phyloP scores from a whole-genome alignment of 2,797 vertebrate species.

The Pipistrellus pipistrellus region DNA sequence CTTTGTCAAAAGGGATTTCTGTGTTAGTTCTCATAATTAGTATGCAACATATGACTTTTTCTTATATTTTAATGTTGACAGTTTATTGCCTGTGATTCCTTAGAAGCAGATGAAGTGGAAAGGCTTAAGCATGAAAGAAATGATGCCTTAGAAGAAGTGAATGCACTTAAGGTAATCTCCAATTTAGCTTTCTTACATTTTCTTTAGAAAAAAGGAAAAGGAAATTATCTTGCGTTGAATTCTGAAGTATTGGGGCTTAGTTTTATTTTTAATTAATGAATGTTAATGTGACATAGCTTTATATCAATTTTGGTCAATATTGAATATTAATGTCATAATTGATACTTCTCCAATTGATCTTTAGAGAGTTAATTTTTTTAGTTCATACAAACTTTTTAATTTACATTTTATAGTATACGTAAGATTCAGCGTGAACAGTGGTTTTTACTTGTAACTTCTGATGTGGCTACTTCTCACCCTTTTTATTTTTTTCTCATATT shows the following conservation, averaged over 20 bases:
- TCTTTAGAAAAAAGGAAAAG: constrained; percentile 4
- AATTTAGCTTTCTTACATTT: constrained; percentile 30
- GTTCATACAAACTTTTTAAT: neutral
- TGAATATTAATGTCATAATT: neutral
- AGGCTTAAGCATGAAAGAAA: constrained; percentile 92
- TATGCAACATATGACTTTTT: constrained; percentile 27
- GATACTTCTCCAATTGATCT: neutral
- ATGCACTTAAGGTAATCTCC: constrained; percentile 92
- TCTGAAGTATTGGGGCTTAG: neutral
- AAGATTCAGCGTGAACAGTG: neutral
- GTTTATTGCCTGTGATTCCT: constrained; percentile 89
- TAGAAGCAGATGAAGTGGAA: constrained; percentile 91
- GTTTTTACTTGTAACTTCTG: neutral
- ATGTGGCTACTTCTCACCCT: neutral
- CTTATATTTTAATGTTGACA: constrained; percentile 80
- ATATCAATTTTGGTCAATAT: neutral
- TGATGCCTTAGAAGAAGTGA: constrained; percentile 92
- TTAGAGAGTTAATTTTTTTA: constrained; percentile 26
- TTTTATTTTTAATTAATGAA: constrained; percentile 43
- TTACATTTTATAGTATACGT: neutral
- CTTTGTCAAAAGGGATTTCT: constrained; percentile 22
- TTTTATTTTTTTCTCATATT: neutral
- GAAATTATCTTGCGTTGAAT: neutral
- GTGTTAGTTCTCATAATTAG: constrained; percentile 54
- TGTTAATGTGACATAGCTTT: neutral